phyloP scores from a whole-genome alignment of 1,140 invertebrate species.

The Panagrolaimus sp. region DNA sequence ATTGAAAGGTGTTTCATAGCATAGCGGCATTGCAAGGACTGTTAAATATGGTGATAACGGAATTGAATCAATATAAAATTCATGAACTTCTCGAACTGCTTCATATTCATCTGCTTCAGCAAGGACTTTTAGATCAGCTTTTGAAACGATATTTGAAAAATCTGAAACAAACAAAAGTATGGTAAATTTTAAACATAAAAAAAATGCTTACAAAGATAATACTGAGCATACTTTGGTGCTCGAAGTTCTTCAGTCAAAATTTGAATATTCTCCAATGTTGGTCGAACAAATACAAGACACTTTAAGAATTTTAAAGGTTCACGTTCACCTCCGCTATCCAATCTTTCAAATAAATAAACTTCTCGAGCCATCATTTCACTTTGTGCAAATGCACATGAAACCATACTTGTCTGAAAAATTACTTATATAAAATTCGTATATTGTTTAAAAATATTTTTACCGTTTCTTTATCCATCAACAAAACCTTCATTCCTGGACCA shows the following conservation, averaged over 20 bases:
- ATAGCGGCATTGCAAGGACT: constrained; percentile 35
- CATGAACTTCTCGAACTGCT: constrained; percentile 65
- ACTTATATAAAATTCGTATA: constrained; percentile 16
- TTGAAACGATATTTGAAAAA: constrained; percentile 95
- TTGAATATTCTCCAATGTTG: constrained; percentile 87
- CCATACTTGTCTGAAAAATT: constrained; percentile 77
- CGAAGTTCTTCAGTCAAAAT: constrained; percentile 77
- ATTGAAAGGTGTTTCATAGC: constrained; percentile 58
- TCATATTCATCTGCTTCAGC: constrained; percentile 97
- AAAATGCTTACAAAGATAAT: constrained; percentile 81
- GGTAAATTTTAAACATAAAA: background rate
- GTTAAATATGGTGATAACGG: constrained; percentile 46
- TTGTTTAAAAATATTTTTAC: constrained; percentile 63
- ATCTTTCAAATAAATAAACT: constrained; percentile 89
- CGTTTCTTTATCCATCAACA: constrained; percentile 95
- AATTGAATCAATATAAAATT: constrained; percentile 53
- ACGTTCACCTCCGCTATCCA: constrained; percentile 68
- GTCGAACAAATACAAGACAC: constrained; percentile 87
- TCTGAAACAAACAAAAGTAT: constrained; percentile 66
- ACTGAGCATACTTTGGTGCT: constrained; percentile 87
- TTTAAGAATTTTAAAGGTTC: constrained; percentile 87
- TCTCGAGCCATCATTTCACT: constrained; percentile 97
- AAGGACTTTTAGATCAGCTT: constrained; percentile 87
- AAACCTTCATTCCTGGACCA: constrained; percentile 96
- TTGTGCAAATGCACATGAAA: constrained; percentile 92